These are phyloP conservation scores for Drosophila pegasa DNA, from an alignment of 2,888 invertebrate genomes.

Conservation along the genomic window DNA sequence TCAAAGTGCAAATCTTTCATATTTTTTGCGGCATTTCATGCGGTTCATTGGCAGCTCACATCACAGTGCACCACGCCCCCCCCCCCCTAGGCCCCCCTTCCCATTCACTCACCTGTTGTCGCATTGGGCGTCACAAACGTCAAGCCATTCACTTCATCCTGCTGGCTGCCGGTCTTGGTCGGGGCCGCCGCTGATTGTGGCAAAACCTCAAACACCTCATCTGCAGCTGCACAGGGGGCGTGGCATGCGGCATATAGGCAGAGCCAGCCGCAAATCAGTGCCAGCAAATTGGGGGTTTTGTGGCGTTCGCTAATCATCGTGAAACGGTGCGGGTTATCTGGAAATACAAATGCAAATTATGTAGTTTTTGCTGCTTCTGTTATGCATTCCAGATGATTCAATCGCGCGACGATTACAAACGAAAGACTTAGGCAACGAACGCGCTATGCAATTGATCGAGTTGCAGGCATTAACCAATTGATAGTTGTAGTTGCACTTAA, in stretches of 20 bases:
- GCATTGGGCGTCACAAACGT: conserved; percentile 61
- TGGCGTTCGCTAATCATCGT: conserved; percentile 82
- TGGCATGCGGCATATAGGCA: conserved; percentile 41
- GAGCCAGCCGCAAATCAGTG: conserved; percentile 68
- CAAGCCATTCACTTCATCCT: conserved; percentile 74
- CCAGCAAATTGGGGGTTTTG: conserved; percentile 81
- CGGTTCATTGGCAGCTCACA: conserved; percentile 65
- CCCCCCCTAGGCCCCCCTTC: background rate
- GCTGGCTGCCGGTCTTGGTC: conserved; percentile 51
- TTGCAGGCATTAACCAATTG: background rate
- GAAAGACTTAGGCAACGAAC: conserved; percentile 41
- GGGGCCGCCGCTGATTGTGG: conserved; percentile 50
- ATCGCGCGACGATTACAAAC: conserved; percentile 37
- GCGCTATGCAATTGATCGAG: background rate
- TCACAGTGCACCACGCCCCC: background rate
- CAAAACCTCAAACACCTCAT: conserved; percentile 68
- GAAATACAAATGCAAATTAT: conserved; percentile 50
- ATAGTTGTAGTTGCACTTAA: background rate
- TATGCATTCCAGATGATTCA: conserved; percentile 55
- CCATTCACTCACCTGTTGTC: conserved; percentile 67
- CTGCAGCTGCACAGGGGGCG: conserved; percentile 43
- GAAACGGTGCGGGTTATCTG: conserved; percentile 56
- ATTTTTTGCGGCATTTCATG: conserved; percentile 67
- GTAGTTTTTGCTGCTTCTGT: conserved; percentile 30
- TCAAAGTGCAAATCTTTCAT: conserved; percentile 79